These are phyloP conservation scores for Helogale parvula DNA, from an alignment of 2,113 vertebrate species.

Conservation along the genomic window DNA sequence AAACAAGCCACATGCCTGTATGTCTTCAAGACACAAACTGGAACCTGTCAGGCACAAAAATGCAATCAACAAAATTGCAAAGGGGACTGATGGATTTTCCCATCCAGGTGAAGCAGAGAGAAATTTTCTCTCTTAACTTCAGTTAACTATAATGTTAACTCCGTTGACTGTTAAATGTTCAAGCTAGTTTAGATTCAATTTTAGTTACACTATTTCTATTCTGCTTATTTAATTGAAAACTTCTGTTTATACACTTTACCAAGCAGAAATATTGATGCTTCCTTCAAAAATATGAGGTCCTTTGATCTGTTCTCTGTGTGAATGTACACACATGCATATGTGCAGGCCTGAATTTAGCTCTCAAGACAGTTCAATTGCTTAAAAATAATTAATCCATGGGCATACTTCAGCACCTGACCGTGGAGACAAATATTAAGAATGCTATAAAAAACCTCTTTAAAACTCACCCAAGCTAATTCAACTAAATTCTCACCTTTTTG, in stretches of 20 bases:
- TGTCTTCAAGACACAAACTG: neutral
- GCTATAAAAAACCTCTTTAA: neutral
- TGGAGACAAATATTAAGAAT: conserved; percentile 60
- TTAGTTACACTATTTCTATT: conserved; percentile 55
- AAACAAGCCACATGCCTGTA: neutral
- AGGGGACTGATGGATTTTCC: neutral
- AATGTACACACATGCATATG: neutral
- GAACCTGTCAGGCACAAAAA: neutral
- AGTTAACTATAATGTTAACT: conserved; percentile 9
- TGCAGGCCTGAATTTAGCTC: conserved; percentile 23
- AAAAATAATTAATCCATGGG: conserved; percentile 45
- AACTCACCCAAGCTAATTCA: conserved; percentile 31
- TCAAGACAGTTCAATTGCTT: conserved; percentile 35
- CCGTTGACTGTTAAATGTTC: conserved; percentile 14
- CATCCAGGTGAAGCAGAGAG: neutral
- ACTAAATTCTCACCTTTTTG: conserved; percentile 44
- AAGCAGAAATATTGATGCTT: conserved; percentile 65
- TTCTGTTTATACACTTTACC: conserved; percentile 34
- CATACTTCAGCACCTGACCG: neutral
- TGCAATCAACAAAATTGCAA: neutral
- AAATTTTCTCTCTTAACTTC: neutral
- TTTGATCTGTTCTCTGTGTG: neutral
- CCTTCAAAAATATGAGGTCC: neutral
- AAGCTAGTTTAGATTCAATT: conserved; percentile 37
- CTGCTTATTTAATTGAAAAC: conserved; percentile 48